Percentiles rank a stretch among this genome's conserved stretches.
Evolutionary conservation across 2,888 invertebrate species (phyloP).

Genomic region (Alentia gelatinosa): DNA sequence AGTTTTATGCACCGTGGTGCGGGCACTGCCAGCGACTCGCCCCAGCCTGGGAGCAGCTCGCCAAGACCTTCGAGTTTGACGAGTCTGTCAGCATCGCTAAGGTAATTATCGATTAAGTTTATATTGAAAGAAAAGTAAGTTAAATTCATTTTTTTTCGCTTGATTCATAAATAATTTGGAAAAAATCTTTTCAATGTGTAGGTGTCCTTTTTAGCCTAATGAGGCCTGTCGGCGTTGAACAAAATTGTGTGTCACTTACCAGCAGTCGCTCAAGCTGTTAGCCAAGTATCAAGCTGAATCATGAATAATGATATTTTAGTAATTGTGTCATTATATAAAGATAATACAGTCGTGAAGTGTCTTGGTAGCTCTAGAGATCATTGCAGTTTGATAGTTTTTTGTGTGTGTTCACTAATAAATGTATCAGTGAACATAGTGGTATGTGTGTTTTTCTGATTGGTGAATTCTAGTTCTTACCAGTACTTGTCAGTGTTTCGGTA

Average conservation of each 20-base stretch:
- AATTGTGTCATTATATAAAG: too few species aligned
- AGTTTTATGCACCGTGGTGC: conserved; percentile 95
- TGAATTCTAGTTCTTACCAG: neutral
- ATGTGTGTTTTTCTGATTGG: neutral
- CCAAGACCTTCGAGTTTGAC: conserved; percentile 84
- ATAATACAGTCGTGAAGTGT: too few species aligned
- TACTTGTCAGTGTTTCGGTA: neutral
- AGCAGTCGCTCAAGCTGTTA: too few species aligned
- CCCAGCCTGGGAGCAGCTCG: conserved; percentile 91
- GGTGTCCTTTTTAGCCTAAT: too few species aligned
- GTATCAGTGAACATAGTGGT: neutral
- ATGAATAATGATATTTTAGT: too few species aligned
- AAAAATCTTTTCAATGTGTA: neutral
- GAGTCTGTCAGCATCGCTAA: conserved; percentile 71
- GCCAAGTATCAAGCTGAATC: too few species aligned
- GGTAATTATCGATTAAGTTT: conserved; percentile 63
- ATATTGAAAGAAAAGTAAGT: neutral
- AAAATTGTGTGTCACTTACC: too few species aligned
- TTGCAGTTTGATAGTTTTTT: too few species aligned
- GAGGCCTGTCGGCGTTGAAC: too few species aligned
- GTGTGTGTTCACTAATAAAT: neutral
- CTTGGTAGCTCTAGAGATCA: too few species aligned
- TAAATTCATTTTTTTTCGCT: too few species aligned
- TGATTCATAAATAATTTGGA: too few species aligned
- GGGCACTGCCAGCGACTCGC: conserved; percentile 91